Conservation (phyloP, 1,140 invertebrate genomes). For the Piezodorus guildinii region DNA sequence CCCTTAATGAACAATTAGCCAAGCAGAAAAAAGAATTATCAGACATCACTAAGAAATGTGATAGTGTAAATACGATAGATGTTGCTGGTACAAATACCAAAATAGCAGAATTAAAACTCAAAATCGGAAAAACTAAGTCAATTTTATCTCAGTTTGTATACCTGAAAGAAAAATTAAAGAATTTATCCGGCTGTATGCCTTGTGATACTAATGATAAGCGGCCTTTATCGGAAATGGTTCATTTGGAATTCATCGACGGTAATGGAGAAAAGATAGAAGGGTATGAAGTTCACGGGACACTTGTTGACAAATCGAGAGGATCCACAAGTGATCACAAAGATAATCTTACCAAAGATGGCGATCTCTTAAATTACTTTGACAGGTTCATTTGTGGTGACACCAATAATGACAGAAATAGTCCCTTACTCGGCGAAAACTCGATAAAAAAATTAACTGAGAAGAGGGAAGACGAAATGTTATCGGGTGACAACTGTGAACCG, state of each 20-base stretch:
- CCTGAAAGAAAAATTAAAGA: conserved; percentile 22
- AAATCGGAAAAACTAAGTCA: conserved; percentile 25
- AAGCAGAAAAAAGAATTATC: conserved; percentile 25
- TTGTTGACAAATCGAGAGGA: conserved; percentile 18
- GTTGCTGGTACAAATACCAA: conserved; percentile 25
- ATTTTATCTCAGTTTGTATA: conserved; percentile 26
- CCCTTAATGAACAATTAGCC: conserved; percentile 25
- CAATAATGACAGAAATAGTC: not conserved
- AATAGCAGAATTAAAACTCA: conserved; percentile 27
- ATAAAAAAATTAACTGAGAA: not conserved
- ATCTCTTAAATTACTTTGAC: conserved; percentile 25
- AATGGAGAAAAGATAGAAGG: conserved; percentile 27
- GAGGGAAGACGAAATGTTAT: not conserved
- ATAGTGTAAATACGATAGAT: conserved; percentile 20
- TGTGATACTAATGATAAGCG: conserved; percentile 4
- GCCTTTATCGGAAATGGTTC: conserved; percentile 24
- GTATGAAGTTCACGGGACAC: conserved; percentile 25
- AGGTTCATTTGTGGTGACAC: conserved; percentile 23
- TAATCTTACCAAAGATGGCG: conserved; percentile 21
- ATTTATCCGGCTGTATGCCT: conserved; percentile 14
- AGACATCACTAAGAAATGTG: conserved; percentile 15
- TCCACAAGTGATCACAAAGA: conserved; percentile 14
- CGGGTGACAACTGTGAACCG: conserved; percentile 8
- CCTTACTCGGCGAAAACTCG: not conserved
- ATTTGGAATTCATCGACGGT: conserved; percentile 27